phyloP scores from a whole-genome alignment of 2,888 invertebrate genomes.

The Lithosia quadra region DNA sequence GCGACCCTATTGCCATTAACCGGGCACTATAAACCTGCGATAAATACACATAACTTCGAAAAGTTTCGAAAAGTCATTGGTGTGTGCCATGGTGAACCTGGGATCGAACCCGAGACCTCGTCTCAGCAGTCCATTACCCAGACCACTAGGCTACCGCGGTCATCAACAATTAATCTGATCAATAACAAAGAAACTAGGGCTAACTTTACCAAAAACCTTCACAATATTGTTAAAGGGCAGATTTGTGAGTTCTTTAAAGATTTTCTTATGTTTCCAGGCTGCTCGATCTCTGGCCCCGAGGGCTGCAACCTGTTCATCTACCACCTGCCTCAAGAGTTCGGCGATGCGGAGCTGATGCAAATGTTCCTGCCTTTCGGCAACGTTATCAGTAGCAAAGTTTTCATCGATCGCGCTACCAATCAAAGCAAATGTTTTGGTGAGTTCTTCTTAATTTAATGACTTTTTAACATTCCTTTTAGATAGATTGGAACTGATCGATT shows the following conservation, averaged over 20 bases:
- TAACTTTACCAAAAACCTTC: constrained; percentile 21
- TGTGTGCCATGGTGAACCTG: too few relatives aligned
- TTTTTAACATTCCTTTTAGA: neutral
- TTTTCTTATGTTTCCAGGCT: constrained; percentile 93
- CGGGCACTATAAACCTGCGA: too few relatives aligned
- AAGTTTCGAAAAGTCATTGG: too few relatives aligned
- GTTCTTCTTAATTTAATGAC: constrained; percentile 60
- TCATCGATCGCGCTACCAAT: constrained; percentile 99
- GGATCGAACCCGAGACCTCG: too few relatives aligned
- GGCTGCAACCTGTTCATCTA: constrained; percentile 99
- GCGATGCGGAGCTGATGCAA: constrained; percentile 99
- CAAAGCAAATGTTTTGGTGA: constrained; percentile 99
- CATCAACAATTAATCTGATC: too few relatives aligned
- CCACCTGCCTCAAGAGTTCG: constrained; percentile 99
- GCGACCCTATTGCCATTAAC: too few relatives aligned
- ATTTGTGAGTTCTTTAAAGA: constrained; percentile 89
- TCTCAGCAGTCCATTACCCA: too few relatives aligned
- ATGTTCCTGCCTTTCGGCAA: constrained; percentile 99
- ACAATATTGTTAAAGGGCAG: constrained; percentile 73
- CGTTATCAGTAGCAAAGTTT: constrained; percentile 99
- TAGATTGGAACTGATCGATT: neutral
- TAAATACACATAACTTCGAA: too few relatives aligned
- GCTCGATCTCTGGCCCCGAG: constrained; percentile 99
- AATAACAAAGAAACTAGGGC: neutral
- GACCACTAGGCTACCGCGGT: too few relatives aligned